Base-by-base conservation (phyloP, 2,888 invertebrate genomes). In the Antitype chi region DNA sequence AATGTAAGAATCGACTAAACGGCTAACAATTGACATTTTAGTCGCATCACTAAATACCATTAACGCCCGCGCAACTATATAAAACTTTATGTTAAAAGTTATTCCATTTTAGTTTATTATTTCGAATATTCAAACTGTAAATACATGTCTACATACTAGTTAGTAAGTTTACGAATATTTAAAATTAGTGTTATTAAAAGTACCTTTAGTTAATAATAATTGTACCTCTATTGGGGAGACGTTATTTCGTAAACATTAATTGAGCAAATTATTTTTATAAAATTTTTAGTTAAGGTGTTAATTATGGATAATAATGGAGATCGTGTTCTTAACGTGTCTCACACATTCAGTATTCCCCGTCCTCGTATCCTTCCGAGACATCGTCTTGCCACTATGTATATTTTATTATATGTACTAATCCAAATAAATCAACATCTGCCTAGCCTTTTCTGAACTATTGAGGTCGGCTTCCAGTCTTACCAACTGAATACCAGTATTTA, bases 101-200 rank as follows among this genome's bases (percentile, higher is more conserved):
- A 81, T 85, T 85, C 86, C 85, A 79, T 76, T 38, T 74, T 80
- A 80, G 75, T 76, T 55, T 73, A 47, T 78, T 71, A 67, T 77
- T 76, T 82, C 68, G 63, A 81, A 79, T 84, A 79, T 85, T 79
- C 69, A 73, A 80, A 74, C 52, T 87, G 87, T 87, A 87, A 80
- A 87, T 87, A 87, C 67, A 69, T 38, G 38, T 81, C 70, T 81
- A 63, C 49, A 74, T 59, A 74, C 38, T 87, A 87, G 81, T n/a
- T 76, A 60, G 43, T 87, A 81, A 87, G 82, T 28, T 82, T 38
- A 82, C 57, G 76, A 78, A 72, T 85, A 87, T 84, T 84, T 86
- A 81, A 84, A 66, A 66, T 80, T 86, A 87, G 75, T 63, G 28
- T 66, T 73, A 76, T 75, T 78, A 78, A 77, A 85, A 74, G 52